Base-by-base conservation (phyloP, 2,888 invertebrate species). In the Diplazon laetatorius region DNA sequence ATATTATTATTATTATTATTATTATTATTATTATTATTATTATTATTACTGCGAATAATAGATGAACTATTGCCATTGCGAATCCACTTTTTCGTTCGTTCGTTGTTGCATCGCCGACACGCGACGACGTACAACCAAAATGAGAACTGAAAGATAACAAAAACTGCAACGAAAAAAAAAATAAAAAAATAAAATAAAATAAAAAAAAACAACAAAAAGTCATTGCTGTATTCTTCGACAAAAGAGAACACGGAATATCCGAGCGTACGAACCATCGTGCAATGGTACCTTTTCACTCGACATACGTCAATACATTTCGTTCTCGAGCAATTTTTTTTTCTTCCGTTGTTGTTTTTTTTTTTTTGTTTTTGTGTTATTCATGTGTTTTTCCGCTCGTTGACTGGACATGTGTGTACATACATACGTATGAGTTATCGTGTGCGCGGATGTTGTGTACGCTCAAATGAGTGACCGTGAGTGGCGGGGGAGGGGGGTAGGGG, bases 281-380 rank as follows among this genome's bases (percentile, higher is more conserved):
- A 70, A 73, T 65, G 60, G 70, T 18, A 48, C 46, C 78, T 81
- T 82, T 86, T 83, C 83, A 82, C 81, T 44, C 82, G 80, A 76
- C 63, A 25, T 44, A 73, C 57, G 62, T 82, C 82, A 80, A 85
- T 83, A 83, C 83, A 84, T 85, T 82, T 84, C 81, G 80, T 78
- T 81, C 65, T 62, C 78, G 68, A 57, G 73, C 78, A 73, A 60
- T 59, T 78, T 82, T 82, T 82, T 82, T 79, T 77, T 48, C 48
- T 66, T 63, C 39, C 44, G 22, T 30, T 16, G 59, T 59, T 44
- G 52, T 12, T 59, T 59, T 18, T 20, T 10, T 16, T 14, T 48
- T 37, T 0, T 10, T 20, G 39, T 37, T 37, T 30, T 30, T 30
- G 2, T 30, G 2, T 6, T 5, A 6, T 30, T 2, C 30, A 6